Base-by-base conservation (phyloP, 2,888 invertebrate species). In the Rhagonycha lutea region DNA sequence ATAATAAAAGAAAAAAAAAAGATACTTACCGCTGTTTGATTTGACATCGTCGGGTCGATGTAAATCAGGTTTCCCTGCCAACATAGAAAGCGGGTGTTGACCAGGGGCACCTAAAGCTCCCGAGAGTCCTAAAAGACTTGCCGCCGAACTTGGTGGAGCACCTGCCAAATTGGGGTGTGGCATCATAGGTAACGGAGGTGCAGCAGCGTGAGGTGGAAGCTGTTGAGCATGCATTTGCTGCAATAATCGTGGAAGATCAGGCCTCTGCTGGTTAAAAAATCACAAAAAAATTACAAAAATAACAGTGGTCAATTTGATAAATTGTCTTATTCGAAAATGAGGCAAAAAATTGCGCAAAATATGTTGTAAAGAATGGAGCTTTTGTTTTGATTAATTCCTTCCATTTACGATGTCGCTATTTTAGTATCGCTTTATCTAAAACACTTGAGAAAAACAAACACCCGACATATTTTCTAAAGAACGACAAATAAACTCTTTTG, bases 211-310 rank as follows among this genome's bases (percentile, higher is more conserved):
- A 10, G 89, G 90, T 80, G 95, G 94, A 88, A 95, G 96, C 83
- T 96, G 96, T 83, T 96, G 96, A 29, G 96, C 96, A 87, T 96
- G 96, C 95, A 96, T 96, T 89, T 96, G 96, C 89, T 96, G 96
- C 88, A 96, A 90, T 80, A 94, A 88, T 87, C 95, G 91, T 32
- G 95, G 95, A 83, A 95, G 89, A 87, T 95, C 95, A 76, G 94
- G 94, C 88, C 94, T 91, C 89, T 95, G 95, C 92, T 95, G 94
- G 94, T 95, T 91, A 77, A 85, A 82, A 79, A 80, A 78, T 65
- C 62, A 73, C 18, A 70, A 28, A 71, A 70, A 47, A 10, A 18
- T 61, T 47, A 47, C 47, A 47, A 83, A 47, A 47, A 47, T 47
- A 47, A 47, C 47, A n/a, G 47, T 47, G 47, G 47, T 47, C 47